Conservation (phyloP, 2,113 vertebrate species). For the Salvelinus namaycush region DNA sequence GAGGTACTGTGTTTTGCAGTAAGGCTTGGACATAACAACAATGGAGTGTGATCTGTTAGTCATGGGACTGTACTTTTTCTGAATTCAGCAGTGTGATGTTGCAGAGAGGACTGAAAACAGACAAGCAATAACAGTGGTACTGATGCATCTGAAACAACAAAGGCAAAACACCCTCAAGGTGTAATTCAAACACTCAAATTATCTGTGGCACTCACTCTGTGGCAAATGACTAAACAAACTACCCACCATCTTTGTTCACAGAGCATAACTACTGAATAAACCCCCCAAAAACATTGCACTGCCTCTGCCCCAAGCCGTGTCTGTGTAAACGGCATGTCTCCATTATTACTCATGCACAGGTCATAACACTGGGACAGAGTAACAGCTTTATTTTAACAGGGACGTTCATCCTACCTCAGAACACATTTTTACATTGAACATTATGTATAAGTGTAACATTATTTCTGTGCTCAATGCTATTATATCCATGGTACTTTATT, state of each 20-base stretch:
- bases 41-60: too few species aligned
- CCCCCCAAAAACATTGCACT: background rate
- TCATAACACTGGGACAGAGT: conserved; percentile 27
- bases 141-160: background rate
- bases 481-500: too few species aligned
- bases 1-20: too few species aligned
- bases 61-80: too few species aligned
- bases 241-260: background rate
- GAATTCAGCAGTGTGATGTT: too few species aligned
- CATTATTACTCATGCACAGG: conserved; percentile 28
- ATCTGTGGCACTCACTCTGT: background rate
- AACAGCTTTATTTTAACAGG: background rate
- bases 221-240: background rate
- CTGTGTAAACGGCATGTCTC: background rate
- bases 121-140: too few species aligned
- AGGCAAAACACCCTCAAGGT: background rate
- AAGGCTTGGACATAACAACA: too few species aligned
- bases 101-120: too few species aligned
- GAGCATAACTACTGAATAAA: background rate
- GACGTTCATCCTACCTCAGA: background rate
- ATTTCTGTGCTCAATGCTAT: too few species aligned
- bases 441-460: too few species aligned
- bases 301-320: background rate
- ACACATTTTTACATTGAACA: too few species aligned
- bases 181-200: background rate